Evolutionary conservation across 2,888 invertebrate genomes (phyloP).

Genomic region (Aspidiotus rigidus): DNA sequence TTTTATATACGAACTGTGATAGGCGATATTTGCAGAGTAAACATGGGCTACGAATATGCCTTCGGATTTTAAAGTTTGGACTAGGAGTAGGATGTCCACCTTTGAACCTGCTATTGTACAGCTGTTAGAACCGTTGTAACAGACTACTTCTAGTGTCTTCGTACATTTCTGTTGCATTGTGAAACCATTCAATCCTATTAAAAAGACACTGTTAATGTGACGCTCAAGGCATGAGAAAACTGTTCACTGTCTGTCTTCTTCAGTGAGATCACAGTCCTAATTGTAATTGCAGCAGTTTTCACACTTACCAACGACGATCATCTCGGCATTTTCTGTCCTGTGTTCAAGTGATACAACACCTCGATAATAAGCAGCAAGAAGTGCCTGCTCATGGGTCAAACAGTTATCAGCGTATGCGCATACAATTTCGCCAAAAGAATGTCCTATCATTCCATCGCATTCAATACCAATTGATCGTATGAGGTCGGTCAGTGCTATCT

Average conservation of each 20-base stretch:
- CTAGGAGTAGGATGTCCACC: slow-evolving; percentile 55
- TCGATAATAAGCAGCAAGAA: slow-evolving; percentile 53
- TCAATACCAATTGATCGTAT: slow-evolving; percentile 52
- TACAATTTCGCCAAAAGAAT: slow-evolving; percentile 56
- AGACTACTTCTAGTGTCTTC: slow-evolving; percentile 62
- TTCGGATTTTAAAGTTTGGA: slow-evolving; percentile 54
- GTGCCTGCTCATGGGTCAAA: slow-evolving; percentile 53
- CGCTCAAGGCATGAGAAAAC: background rate
- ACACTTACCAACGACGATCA: slow-evolving; percentile 48
- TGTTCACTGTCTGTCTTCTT: slow-evolving; percentile 14
- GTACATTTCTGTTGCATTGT: slow-evolving; percentile 39
- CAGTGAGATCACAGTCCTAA: background rate
- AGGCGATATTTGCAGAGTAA: slow-evolving; percentile 77
- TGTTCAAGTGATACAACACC: slow-evolving; percentile 45
- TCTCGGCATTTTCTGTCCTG: slow-evolving; percentile 44
- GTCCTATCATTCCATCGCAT: slow-evolving; percentile 65
- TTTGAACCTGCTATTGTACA: slow-evolving; percentile 70
- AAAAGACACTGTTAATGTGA: background rate
- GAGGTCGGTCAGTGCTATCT: slow-evolving; percentile 56
- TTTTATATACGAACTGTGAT: slow-evolving; percentile 75
- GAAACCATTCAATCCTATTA: slow-evolving; percentile 38
- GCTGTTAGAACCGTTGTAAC: slow-evolving; percentile 67
- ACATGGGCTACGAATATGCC: slow-evolving; percentile 74
- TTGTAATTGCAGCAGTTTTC: background rate
- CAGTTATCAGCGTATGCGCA: slow-evolving; percentile 43